A percentile compares a stretch with the other conserved stretches of the same genome.
Evolutionary conservation across 2,888 invertebrate genomes (phyloP).

Genomic region (Morinoia aosen): DNA sequence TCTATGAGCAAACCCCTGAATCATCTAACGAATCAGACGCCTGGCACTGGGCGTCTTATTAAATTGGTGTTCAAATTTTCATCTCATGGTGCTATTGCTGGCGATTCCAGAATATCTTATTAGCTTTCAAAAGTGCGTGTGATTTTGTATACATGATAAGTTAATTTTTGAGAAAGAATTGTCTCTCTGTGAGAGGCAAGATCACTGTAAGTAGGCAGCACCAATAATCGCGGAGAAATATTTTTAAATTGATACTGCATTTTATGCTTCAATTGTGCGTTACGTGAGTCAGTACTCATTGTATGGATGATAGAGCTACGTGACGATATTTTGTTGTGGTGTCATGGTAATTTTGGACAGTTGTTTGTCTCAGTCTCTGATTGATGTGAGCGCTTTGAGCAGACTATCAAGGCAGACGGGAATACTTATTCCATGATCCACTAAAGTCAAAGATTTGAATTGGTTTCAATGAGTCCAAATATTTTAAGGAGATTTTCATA

Average conservation of each 20-base stretch:
- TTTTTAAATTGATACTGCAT: neutral
- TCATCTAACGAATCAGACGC: neutral
- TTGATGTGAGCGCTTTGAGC: neutral
- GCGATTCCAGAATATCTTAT: neutral
- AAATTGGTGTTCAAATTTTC: neutral
- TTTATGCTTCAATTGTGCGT: neutral
- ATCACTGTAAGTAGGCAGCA: neutral
- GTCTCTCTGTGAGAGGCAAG: neutral
- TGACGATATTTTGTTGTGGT: neutral
- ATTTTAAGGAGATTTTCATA: no score
- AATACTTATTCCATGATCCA: neutral
- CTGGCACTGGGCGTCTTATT: neutral
- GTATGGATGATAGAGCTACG: no score
- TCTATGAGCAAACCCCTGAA: neutral
- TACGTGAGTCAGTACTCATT: neutral
- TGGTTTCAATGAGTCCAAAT: no score
- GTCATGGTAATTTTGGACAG: neutral
- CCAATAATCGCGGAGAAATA: neutral
- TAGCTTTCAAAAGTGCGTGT: neutral
- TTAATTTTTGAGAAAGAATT: neutral
- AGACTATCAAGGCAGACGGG: neutral
- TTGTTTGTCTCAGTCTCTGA: neutral
- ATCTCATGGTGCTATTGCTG: neutral
- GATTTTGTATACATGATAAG: neutral
- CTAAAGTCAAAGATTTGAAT: no score